A percentile compares a stretch with the other conserved stretches of the same genome.
phyloP scores from a whole-genome alignment of 1,140 invertebrate species.

The Nebria ingens region DNA sequence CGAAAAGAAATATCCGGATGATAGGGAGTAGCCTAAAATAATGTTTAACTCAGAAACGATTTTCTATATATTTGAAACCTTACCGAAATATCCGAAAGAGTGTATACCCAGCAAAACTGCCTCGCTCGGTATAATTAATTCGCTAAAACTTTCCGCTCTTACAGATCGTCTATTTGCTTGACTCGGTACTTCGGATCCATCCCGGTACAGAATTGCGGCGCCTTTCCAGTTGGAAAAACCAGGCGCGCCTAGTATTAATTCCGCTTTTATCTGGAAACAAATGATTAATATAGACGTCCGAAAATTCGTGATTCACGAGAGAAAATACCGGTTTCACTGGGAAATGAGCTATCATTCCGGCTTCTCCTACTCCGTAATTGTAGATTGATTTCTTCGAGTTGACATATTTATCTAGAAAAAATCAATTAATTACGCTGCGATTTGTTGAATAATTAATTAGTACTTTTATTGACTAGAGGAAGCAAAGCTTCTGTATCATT shows the following conservation, averaged over 20 bases:
- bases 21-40: conserved; percentile 41
- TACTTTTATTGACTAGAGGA: neutral
- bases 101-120: conserved; percentile 6
- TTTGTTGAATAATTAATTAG: neutral
- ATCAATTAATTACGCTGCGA: too few species aligned
- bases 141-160: conserved; percentile 7
- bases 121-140: conserved; percentile 11
- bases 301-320: neutral
- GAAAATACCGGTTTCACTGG: conserved; percentile 12
- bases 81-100: conserved; percentile 15
- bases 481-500: neutral
- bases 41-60: neutral
- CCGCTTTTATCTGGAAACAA: conserved; percentile 17
- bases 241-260: conserved; percentile 34
- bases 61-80: neutral
- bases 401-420: too few species aligned
- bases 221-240: conserved; percentile 36
- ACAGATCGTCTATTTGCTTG: conserved; percentile 13
- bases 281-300: conserved; percentile 7
- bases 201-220: conserved; percentile 19
- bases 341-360: conserved; percentile 32
- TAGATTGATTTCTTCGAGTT: too few species aligned
- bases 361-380: conserved; percentile 24
- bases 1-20: conserved; percentile 38
- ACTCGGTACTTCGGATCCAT: conserved; percentile 13